phyloP scores from a whole-genome alignment of 2,797 vertebrate genomes.

The Eleutherodactylus coqui region DNA sequence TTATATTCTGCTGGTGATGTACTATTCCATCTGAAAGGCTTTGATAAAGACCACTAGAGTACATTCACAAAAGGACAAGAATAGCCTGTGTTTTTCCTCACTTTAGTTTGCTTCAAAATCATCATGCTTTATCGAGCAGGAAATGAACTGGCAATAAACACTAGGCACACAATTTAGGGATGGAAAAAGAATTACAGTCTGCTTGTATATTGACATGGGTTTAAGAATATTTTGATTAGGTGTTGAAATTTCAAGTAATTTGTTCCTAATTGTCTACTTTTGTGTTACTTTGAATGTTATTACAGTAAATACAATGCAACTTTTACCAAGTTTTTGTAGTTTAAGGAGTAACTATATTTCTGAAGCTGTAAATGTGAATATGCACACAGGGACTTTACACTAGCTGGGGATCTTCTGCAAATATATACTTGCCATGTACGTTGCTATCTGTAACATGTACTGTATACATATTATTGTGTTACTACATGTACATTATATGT shows the following conservation, averaged over 20 bases:
- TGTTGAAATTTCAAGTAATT: slow-evolving; percentile 10
- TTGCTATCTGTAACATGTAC: not conserved
- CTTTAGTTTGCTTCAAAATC: slow-evolving; percentile 39
- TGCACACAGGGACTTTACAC: not conserved
- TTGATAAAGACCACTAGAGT: slow-evolving; percentile 18
- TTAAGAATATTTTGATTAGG: slow-evolving; percentile 19
- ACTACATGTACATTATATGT: too few relatives aligned
- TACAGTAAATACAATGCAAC: not conserved
- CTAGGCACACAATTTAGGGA: slow-evolving; percentile 36
- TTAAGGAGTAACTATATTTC: not conserved
- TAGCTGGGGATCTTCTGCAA: not conserved
- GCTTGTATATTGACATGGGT: slow-evolving; percentile 6
- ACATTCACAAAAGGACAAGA: slow-evolving; percentile 29
- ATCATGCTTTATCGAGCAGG: slow-evolving; percentile 50
- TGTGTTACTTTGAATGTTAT: not conserved
- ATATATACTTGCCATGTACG: not conserved
- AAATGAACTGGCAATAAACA: slow-evolving; percentile 51
- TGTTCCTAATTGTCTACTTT: not conserved
- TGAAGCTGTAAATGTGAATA: not conserved
- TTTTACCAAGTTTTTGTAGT: not conserved
- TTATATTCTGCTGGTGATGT: slow-evolving; percentile 2
- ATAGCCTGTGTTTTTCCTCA: slow-evolving; percentile 44
- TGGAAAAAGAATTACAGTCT: slow-evolving; percentile 8
- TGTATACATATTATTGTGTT: not conserved
- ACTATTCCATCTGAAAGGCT: slow-evolving; percentile 33